phyloP scores from a whole-genome alignment of 1,140 invertebrate species.

The Laupala kohalensis region DNA sequence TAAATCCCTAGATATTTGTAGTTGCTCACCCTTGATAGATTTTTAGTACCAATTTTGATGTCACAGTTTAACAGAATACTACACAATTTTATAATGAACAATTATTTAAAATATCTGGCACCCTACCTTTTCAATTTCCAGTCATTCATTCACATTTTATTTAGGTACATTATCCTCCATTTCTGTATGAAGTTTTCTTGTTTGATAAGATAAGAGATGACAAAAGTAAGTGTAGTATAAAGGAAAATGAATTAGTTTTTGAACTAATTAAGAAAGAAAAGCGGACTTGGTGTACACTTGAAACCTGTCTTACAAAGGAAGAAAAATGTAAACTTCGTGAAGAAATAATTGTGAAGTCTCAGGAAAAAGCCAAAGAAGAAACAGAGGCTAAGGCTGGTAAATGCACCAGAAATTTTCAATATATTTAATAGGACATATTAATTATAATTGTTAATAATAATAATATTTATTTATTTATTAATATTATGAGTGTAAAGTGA shows the following conservation, averaged over 20 bases:
- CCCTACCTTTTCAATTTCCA: too few species aligned
- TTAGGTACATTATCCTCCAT: slow-evolving; percentile 50
- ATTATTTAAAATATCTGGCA: too few species aligned
- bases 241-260: slow-evolving; percentile 39
- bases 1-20: background rate
- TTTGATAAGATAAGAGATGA: slow-evolving; percentile 37
- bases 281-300: slow-evolving; percentile 40
- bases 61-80: too few species aligned
- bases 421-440: background rate
- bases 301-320: slow-evolving; percentile 34
- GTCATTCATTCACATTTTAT: too few species aligned
- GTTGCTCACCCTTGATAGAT: background rate
- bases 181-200: slow-evolving; percentile 51
- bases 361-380: slow-evolving; percentile 32
- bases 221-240: slow-evolving; percentile 41
- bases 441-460: background rate
- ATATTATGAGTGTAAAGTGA: background rate
- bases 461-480: background rate
- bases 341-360: slow-evolving; percentile 33
- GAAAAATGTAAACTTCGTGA: slow-evolving; percentile 29
- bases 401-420: background rate
- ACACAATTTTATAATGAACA: too few species aligned
- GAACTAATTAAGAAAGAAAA: slow-evolving; percentile 41
- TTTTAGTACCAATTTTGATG: background rate
- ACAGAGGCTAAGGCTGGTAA: slow-evolving; percentile 34